Evolutionary conservation across 2,113 vertebrate species (phyloP).

Genomic region (Tamias sibiricus): DNA sequence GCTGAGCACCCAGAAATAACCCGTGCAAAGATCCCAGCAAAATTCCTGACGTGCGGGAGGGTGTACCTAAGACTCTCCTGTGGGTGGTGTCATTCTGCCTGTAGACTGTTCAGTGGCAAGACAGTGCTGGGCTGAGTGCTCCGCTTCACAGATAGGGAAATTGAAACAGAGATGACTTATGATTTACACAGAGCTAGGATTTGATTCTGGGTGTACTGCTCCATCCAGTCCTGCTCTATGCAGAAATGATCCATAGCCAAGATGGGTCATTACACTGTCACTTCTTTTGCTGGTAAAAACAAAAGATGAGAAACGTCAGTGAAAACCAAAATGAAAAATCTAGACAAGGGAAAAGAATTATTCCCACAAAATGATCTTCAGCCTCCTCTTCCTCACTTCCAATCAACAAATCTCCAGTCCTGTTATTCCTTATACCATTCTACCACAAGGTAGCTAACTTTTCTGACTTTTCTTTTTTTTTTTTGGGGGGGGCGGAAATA

Average conservation of each 20-base stretch:
- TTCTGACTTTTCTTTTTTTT: accelerated
- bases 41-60: accelerated
- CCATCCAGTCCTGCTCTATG: not conserved
- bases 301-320: not conserved
- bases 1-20: not conserved
- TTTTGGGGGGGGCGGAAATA: no score
- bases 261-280: not conserved
- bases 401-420: not conserved
- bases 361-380: not conserved
- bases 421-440: not conserved
- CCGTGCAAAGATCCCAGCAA: not conserved
- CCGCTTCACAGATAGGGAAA: not conserved
- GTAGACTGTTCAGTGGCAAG: not conserved
- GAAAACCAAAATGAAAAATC: not conserved
- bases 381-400: not conserved
- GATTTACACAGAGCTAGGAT: not conserved
- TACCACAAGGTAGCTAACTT: not conserved
- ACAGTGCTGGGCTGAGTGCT: accelerated
- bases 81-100: not conserved
- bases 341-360: not conserved
- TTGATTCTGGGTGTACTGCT: not conserved
- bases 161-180: not conserved
- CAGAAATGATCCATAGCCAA: not conserved
- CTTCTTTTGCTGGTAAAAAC: not conserved
- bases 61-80: not conserved